A percentile compares a stretch with the other conserved stretches of the same genome.
Conservation (phyloP, 2,888 invertebrate species). For the Nipponacmea schrenckii region DNA sequence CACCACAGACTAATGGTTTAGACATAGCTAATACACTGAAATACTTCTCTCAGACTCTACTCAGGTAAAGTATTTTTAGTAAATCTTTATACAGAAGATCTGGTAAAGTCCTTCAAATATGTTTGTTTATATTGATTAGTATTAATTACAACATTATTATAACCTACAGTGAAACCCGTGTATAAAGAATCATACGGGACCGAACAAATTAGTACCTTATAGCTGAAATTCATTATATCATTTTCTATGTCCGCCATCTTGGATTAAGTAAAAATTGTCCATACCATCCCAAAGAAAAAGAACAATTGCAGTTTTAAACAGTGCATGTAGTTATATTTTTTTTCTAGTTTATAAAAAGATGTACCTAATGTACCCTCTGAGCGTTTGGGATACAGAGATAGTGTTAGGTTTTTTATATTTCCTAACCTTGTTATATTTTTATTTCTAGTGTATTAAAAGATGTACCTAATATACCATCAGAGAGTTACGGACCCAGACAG, state of each 20-base stretch:
- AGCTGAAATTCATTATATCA: too few species aligned
- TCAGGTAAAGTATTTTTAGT: conserved; percentile 77
- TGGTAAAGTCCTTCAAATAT: too few species aligned
- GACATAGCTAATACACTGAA: conserved; percentile 98
- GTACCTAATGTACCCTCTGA: conserved; percentile 92
- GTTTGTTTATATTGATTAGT: too few species aligned
- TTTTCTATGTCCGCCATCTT: too few species aligned
- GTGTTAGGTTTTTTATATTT: conserved; percentile 84
- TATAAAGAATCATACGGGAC: too few species aligned
- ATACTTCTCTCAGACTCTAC: conserved; percentile 95
- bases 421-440: conserved; percentile 90
- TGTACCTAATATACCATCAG: conserved; percentile 91
- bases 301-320: too few species aligned
- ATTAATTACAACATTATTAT: too few species aligned
- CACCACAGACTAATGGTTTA: conserved; percentile 91
- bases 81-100: background rate
- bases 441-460: conserved; percentile 75
- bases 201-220: too few species aligned
- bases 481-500: conserved; percentile 88
- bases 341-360: conserved; percentile 90
- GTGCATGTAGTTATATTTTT: conserved; percentile 60
- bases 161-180: too few species aligned
- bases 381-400: conserved; percentile 88
- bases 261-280: too few species aligned
- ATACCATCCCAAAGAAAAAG: too few species aligned